Conservation (phyloP, 1,140 invertebrate genomes). For the Caenorhabditis brenneri region DNA sequence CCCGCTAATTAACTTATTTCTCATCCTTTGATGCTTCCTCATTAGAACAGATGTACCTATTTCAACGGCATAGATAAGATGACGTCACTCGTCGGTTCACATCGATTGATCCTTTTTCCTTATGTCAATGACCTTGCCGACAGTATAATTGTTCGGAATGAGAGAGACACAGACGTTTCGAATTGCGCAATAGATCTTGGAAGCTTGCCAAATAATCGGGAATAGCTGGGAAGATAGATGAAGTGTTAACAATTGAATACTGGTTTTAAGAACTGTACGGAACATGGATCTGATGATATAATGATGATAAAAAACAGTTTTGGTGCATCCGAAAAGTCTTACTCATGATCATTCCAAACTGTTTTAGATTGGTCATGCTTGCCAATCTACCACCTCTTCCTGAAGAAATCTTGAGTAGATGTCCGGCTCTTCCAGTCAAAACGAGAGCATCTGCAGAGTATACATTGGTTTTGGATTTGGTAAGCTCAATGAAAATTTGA, state of each 20-base stretch:
- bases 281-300: not conserved
- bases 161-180: not conserved
- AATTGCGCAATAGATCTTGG: slow-evolving; percentile 21
- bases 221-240: not conserved
- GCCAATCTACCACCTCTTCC: slow-evolving; percentile 88
- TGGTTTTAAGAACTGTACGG: too few species aligned
- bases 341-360: not conserved
- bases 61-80: too few species aligned
- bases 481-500: slow-evolving; percentile 71
- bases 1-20: too few species aligned
- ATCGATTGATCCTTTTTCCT: not conserved
- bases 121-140: slow-evolving; percentile 8
- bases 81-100: not conserved
- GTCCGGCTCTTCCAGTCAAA: slow-evolving; percentile 88
- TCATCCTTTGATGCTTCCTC: too few species aligned
- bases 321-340: not conserved
- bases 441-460: slow-evolving; percentile 91
- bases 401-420: slow-evolving; percentile 82
- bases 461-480: slow-evolving; percentile 85
- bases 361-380: slow-evolving; percentile 74
- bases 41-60: too few species aligned
- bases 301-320: not conserved
- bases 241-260: not conserved
- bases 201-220: not conserved
- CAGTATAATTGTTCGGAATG: not conserved